phyloP scores from a whole-genome alignment of 30 jellyfish, hydroid and myxozoan species.

The Hydra vulgaris region DNA sequence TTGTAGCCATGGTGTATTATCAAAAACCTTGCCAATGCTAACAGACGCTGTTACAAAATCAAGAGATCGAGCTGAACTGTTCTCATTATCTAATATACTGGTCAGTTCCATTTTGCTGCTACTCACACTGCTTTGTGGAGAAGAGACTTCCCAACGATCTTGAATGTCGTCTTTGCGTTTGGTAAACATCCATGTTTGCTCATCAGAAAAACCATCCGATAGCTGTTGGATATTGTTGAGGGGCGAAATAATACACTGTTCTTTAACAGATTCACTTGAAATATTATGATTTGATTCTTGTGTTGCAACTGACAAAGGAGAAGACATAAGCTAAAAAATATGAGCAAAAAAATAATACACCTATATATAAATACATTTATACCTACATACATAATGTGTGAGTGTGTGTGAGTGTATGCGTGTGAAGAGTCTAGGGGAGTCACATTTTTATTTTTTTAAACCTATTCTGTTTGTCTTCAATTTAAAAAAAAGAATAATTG shows the following conservation, averaged over 20 bases:
- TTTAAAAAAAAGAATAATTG: no score
- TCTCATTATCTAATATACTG: slow-evolving; percentile 79
- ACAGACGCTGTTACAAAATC: slow-evolving; percentile 79
- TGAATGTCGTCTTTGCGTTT: not conserved
- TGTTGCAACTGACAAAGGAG: not conserved
- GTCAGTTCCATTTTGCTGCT: slow-evolving; percentile 94
- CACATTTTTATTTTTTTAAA: no score
- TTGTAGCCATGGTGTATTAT: slow-evolving; percentile 73
- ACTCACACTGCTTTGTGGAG: slow-evolving; percentile 98
- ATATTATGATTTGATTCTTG: not conserved
- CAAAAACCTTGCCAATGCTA: slow-evolving; percentile 62
- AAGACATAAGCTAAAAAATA: not conserved
- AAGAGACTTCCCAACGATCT: slow-evolving; percentile 88
- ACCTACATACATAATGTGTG: no score
- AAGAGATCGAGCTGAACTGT: slow-evolving; percentile 61
- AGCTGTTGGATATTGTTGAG: not conserved
- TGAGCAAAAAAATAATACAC: not conserved
- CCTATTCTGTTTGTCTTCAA: no score
- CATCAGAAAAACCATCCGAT: slow-evolving; percentile 8
- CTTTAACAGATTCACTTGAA: slow-evolving; percentile 1
- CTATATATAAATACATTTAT: not conserved
- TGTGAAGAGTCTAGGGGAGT: no score
- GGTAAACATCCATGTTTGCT: not conserved
- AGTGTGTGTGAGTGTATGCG: no score
- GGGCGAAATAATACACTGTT: not conserved